Conservation (phyloP, 2,113 vertebrate species). For the Salvator merianae region DNA sequence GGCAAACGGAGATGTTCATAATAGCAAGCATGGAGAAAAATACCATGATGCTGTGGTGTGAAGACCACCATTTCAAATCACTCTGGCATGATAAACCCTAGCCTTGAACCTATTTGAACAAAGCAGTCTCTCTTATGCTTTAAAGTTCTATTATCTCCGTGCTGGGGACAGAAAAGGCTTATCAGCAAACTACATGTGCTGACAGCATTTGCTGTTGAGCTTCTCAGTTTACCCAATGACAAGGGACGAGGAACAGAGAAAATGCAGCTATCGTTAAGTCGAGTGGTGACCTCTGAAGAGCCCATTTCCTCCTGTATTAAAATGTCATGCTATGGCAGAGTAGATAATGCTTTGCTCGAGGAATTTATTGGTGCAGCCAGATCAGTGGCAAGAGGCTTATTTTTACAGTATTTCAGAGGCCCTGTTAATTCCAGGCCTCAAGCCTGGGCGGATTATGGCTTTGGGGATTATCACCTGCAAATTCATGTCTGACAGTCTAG, state of each 20-base stretch:
- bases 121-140: background rate
- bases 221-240: background rate
- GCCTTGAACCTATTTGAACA: background rate
- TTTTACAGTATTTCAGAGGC: background rate
- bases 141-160: background rate
- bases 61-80: background rate
- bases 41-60: too few relatives aligned
- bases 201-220: background rate
- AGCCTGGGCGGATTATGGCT: constrained; percentile 24
- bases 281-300: background rate
- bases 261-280: background rate
- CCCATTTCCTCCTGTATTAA: constrained; percentile 3
- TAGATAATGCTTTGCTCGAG: background rate
- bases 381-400: background rate
- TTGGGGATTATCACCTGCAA: background rate
- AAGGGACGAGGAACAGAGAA: background rate
- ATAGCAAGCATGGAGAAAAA: too few relatives aligned
- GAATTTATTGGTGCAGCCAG: background rate
- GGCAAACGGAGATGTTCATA: too few relatives aligned
- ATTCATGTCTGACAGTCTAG: constrained; percentile 20
- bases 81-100: background rate
- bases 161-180: background rate
- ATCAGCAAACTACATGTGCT: background rate
- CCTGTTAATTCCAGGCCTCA: constrained; percentile 19
- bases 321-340: background rate